phyloP scores from a whole-genome alignment of 2,888 invertebrate genomes.

The Papilio protenor region DNA sequence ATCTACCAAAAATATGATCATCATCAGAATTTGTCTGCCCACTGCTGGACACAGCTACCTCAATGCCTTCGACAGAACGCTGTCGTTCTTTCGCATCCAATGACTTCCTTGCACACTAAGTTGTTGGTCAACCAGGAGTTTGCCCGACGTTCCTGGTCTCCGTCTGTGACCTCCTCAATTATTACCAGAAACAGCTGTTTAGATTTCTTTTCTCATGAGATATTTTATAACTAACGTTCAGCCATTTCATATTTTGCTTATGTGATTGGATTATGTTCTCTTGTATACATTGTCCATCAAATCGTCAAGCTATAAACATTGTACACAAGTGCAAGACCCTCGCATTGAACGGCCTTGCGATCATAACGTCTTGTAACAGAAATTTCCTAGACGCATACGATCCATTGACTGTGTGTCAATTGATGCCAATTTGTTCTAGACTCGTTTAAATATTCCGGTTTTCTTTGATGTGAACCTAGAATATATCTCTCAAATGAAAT shows the following conservation, averaged over 20 bases:
- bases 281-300: not conserved
- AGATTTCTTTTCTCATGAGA: not conserved
- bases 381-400: conserved; percentile 17
- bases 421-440: conserved; percentile 27
- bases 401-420: conserved; percentile 34
- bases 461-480: not conserved
- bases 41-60: too few species aligned
- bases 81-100: too few species aligned
- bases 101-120: too few species aligned
- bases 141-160: too few species aligned
- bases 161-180: too few species aligned
- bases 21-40: too few species aligned
- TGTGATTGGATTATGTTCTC: not conserved
- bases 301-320: not conserved
- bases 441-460: conserved; percentile 2
- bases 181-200: not conserved
- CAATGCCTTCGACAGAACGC: too few species aligned
- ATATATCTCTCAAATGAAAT: not conserved
- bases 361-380: conserved; percentile 2
- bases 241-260: not conserved
- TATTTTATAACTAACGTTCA: not conserved
- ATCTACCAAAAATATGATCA: not conserved
- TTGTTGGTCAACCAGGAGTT: too few species aligned
- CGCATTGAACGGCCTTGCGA: conserved; percentile 31
- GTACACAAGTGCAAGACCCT: conserved; percentile 7